These are phyloP conservation scores for Cecidostiba fungosa DNA, from an alignment of 2,888 invertebrate genomes.

Conservation along the genomic window DNA sequence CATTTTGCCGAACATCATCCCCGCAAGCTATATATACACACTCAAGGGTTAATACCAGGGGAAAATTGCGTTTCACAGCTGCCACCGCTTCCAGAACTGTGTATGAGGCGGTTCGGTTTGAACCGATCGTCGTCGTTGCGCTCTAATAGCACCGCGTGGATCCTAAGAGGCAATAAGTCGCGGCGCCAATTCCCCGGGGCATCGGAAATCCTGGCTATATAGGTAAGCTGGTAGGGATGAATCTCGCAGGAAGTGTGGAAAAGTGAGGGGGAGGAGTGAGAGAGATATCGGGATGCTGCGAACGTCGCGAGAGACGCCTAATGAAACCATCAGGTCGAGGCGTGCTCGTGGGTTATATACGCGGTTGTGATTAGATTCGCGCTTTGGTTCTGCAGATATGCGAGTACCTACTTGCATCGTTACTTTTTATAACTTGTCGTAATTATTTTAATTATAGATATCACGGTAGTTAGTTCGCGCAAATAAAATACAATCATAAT, in stretches of 20 bases:
- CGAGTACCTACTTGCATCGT: no score
- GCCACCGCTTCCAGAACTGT: neutral
- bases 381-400: conserved; percentile 65
- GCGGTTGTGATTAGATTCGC: conserved; percentile 77
- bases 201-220: conserved; percentile 44
- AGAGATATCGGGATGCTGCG: conserved; percentile 76
- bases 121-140: conserved; percentile 5
- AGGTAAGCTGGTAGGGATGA: neutral
- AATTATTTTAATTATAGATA: conserved; percentile 1
- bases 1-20: conserved; percentile 7
- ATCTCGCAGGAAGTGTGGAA: neutral
- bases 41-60: conserved; percentile 32
- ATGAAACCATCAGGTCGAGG: conserved; percentile 77
- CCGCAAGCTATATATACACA: neutral
- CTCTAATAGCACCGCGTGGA: neutral
- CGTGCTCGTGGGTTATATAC: conserved; percentile 72
- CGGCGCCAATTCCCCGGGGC: conserved; percentile 35
- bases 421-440: conserved; percentile 9
- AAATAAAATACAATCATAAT: no score
- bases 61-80: conserved; percentile 33
- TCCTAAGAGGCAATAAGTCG: conserved; percentile 55
- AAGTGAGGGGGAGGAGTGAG: conserved; percentile 60
- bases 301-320: conserved; percentile 75
- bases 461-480: no score
- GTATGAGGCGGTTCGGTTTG: conserved; percentile 3